These are phyloP conservation scores for Styela plicata DNA, from an alignment of 23 tunicate genomes.

Conservation along the genomic window DNA sequence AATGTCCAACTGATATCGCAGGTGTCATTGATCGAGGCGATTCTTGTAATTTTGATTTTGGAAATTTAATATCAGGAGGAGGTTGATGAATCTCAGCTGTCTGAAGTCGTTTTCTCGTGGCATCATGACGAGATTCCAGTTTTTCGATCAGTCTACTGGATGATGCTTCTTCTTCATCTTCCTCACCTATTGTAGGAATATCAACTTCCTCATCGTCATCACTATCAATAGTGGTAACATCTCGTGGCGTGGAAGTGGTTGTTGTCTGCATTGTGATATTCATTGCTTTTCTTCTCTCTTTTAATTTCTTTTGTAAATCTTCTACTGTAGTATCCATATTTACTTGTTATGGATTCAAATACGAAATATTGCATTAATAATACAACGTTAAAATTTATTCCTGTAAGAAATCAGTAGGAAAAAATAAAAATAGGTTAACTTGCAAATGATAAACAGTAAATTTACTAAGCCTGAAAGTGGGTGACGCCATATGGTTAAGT, in stretches of 20 bases:
- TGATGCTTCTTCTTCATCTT: background rate
- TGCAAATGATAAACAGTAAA: no score
- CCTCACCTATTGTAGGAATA: slow-evolving; percentile 13
- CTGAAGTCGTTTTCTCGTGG: slow-evolving; percentile 1
- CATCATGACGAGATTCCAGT: slow-evolving; percentile 23
- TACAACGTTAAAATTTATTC: no score
- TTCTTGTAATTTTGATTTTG: background rate
- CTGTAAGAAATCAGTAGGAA: no score
- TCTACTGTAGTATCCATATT: background rate
- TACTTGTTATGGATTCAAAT: no score
- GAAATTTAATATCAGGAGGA: background rate
- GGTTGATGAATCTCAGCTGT: background rate
- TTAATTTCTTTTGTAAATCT: slow-evolving; percentile 33
- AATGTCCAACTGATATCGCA: background rate
- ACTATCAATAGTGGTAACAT: background rate
- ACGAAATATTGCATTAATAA: no score
- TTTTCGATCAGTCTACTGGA: background rate
- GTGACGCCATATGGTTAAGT: no score
- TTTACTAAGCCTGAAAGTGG: no score
- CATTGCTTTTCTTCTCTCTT: slow-evolving; percentile 56
- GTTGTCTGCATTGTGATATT: slow-evolving; percentile 33
- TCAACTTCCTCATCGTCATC: background rate
- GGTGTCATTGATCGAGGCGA: background rate
- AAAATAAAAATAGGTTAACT: no score
- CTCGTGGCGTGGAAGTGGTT: background rate